A percentile compares a stretch with the other conserved stretches of the same genome.
Evolutionary conservation across 2,797 vertebrate genomes (phyloP).

Genomic region (Echiichthys vipera): DNA sequence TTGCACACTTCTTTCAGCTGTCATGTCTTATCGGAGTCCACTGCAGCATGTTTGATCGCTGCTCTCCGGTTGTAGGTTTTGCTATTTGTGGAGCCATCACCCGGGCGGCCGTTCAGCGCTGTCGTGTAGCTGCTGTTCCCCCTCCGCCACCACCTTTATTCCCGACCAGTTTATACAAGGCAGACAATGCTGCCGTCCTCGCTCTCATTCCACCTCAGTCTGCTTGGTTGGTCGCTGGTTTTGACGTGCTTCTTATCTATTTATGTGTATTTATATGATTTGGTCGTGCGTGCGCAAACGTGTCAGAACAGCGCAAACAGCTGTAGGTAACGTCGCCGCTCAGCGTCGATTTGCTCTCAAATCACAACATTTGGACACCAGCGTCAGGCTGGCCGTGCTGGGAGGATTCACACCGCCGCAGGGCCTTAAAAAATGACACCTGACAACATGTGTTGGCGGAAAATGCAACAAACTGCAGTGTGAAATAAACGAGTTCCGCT

Average conservation of each 20-base stretch:
- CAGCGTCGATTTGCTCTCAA: not conserved
- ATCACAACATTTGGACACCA: conserved; percentile 63
- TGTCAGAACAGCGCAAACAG: conserved; percentile 5
- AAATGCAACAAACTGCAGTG: not conserved
- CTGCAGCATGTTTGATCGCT: not conserved
- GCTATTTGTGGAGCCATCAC: conserved; percentile 58
- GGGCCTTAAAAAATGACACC: conserved; percentile 48
- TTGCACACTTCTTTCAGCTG: not conserved
- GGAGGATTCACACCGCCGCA: conserved; percentile 34
- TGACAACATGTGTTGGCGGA: conserved; percentile 13
- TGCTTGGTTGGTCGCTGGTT: not conserved
- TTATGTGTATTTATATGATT: not conserved
- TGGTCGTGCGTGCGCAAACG: not conserved
- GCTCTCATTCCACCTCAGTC: too few relatives aligned
- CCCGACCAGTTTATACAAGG: conserved; percentile 21
- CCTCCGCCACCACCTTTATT: conserved; percentile 15
- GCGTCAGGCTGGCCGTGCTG: conserved; percentile 13
- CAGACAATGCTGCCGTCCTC: conserved; percentile 21
- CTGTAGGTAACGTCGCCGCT: not conserved
- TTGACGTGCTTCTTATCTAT: too few relatives aligned
- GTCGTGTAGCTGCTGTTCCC: conserved; percentile 12
- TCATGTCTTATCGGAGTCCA: not conserved
- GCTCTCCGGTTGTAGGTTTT: conserved; percentile 15
- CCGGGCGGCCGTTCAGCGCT: conserved; percentile 37
- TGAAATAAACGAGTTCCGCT: not conserved